Evolutionary conservation across 2,797 vertebrate genomes (phyloP), one percentile per base, ranked within the genome.

Genomic region (Trematocara caparti): DNA sequence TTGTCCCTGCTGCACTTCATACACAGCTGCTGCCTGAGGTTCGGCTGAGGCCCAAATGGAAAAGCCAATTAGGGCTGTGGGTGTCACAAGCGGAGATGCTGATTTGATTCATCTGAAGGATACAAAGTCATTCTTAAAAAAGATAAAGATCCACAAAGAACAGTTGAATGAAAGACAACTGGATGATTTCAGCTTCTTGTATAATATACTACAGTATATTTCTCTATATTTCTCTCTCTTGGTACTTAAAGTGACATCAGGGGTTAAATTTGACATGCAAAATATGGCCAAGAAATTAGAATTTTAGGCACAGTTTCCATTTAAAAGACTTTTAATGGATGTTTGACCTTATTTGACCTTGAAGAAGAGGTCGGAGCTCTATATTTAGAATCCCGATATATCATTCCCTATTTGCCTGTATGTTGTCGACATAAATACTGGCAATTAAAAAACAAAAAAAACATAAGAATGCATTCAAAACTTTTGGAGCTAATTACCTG

Each of bases 11-110:
- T 79, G 50, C 45, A 83, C 66, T 32, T 13, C n/a, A 19, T 50
- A 74, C 77, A 43, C 66, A 78, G 84, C 75, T 48, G 17, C 74
- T 1, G 36, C 62, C 55, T 8, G 57, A 59, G 78, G 49, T 81
- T 83, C 27, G 86, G 55, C 83, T 79, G 38, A 27, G 78, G 75
- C 73, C 75, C 6, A 40, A 79, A 76, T 3, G 14, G 77, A 86
- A 78, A 83, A 87, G 85, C 90, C 85, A 90, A 93, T 93, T 90
- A 90, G 79, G 87, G 84, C 86, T 82, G 89, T 85, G 84, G 87
- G 87, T 85, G 47, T 79, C 75, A 94, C 93, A 90, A 88, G 92
- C 90, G 86, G 93, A 92, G 94, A 90, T 84, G 90, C 76, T 92
- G 91, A 91, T 83, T 82, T 81, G 81, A 49, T 1, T 81, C 49